Percentiles rank a stretch among this genome's conserved stretches.
These are phyloP conservation scores for Drosophila lutescens DNA, from an alignment of 2,888 invertebrate species.

Conservation along the genomic window DNA sequence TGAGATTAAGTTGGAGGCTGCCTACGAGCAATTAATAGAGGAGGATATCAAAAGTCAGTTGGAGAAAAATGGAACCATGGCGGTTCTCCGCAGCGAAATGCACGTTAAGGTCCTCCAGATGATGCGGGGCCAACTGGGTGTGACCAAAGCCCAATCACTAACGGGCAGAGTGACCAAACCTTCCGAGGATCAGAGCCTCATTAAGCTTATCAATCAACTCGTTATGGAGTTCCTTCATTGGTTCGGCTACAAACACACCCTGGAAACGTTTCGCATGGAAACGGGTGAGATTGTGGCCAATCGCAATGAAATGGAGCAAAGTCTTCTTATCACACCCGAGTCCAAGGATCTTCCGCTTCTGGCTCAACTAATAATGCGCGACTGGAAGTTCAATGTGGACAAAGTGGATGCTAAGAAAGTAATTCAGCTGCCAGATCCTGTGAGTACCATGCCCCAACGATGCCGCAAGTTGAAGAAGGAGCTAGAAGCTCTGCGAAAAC, in stretches of 20 bases:
- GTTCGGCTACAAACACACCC: constrained; percentile 82
- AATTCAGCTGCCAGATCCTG: background rate
- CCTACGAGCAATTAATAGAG: constrained; percentile 37
- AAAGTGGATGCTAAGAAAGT: background rate
- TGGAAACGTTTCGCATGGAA: constrained; percentile 81
- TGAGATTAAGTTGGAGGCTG: background rate
- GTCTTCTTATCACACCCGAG: constrained; percentile 60
- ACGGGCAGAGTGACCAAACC: constrained; percentile 28
- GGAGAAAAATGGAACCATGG: constrained; percentile 69
- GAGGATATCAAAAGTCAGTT: constrained; percentile 69
- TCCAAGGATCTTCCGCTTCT: constrained; percentile 76
- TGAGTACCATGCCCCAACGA: background rate
- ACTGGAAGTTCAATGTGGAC: background rate
- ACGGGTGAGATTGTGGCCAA: constrained; percentile 61
- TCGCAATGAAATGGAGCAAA: constrained; percentile 63
- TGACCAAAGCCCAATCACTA: constrained; percentile 25
- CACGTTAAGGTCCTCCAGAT: constrained; percentile 75
- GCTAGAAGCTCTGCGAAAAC: background rate
- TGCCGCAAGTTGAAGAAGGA: background rate
- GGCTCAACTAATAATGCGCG: constrained; percentile 14
- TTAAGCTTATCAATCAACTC: constrained; percentile 75
- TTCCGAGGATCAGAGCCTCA: constrained; percentile 25
- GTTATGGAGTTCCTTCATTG: constrained; percentile 83
- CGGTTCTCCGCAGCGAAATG: constrained; percentile 73
- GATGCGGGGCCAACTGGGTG: constrained; percentile 60